Percentiles rank a stretch among this genome's conserved stretches.
These are phyloP conservation scores for Ceyx cyanopectus DNA, from an alignment of 2,113 vertebrate genomes.

Conservation along the genomic window DNA sequence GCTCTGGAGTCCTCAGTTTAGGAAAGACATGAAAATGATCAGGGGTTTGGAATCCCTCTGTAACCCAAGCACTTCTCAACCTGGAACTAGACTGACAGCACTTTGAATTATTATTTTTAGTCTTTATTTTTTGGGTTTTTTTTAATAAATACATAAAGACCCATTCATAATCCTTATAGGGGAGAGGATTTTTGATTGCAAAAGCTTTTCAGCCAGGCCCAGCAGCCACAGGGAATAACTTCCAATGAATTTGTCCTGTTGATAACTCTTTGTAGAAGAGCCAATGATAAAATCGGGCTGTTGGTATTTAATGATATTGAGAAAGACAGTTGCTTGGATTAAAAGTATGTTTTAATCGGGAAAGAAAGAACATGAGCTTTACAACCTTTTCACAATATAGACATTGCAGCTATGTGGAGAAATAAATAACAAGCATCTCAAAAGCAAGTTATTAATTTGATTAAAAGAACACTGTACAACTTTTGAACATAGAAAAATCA, in stretches of 20 bases:
- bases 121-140: background rate
- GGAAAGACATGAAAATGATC: too few species aligned
- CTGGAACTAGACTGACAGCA: background rate
- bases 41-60: too few species aligned
- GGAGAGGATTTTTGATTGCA: background rate
- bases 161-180: background rate
- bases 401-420: background rate
- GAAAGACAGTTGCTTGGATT: background rate
- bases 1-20: too few species aligned
- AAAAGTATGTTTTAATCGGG: background rate
- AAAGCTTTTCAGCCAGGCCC: background rate
- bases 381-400: background rate
- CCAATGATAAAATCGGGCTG: background rate
- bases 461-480: background rate
- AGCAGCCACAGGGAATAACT: background rate
- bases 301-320: background rate
- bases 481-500: background rate
- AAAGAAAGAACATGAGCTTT: background rate
- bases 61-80: background rate
- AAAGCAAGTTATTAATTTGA: background rate
- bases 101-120: background rate
- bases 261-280: background rate
- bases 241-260: background rate
- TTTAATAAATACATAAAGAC: background rate
- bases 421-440: conserved; percentile 1